Evolutionary conservation across 1,140 invertebrate species (phyloP), one percentile per base, ranked within the genome.

Genomic region (Episyrphus balteatus): DNA sequence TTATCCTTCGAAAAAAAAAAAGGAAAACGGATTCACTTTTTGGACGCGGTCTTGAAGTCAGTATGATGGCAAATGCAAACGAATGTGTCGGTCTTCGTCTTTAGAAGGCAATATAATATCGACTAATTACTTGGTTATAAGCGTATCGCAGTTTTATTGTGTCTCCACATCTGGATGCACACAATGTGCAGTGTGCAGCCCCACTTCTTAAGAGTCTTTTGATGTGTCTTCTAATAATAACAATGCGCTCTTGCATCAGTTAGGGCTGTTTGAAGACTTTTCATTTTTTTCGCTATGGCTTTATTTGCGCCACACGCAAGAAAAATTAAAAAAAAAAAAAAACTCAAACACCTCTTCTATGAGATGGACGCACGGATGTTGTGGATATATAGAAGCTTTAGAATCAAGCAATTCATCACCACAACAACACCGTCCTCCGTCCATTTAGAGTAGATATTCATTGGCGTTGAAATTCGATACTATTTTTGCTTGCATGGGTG

Each of bases 121-220:
- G 58, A 66, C 62, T 66, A 66, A 66, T 65, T 65, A 62, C 53
- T 54, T 52, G 53, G 47, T 31, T 49, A 59, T 34, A 52, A 54
- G 57, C 61, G 62, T 62, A 54, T 61, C 62, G 56, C 62, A 58
- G 62, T 66, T 66, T 66, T 66, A 66, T 66, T 65, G 62, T 61
- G 60, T 51, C 33, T 51, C 21, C 21, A 26, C 21, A 26, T 26
- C 21, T 26, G 21, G 47, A 11, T 8, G 14, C 50, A 36, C 33
- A 13, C 33, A n/a, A 19, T 15, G 21, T 30, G 34, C 15, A n/a
- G 5, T 34, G 40, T 31, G 52, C 43, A 51, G 51, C 53, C 57
- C 53, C 53, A 53, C 55, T 53, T 17, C 36, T 38, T n/a, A 38
- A 10, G 13, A 3, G 3, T 17, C 17, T n/a, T 5, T 38, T 5